These are phyloP conservation scores for Armadillidium nasatum DNA, from an alignment of 1,140 invertebrate species.

Conservation along the genomic window DNA sequence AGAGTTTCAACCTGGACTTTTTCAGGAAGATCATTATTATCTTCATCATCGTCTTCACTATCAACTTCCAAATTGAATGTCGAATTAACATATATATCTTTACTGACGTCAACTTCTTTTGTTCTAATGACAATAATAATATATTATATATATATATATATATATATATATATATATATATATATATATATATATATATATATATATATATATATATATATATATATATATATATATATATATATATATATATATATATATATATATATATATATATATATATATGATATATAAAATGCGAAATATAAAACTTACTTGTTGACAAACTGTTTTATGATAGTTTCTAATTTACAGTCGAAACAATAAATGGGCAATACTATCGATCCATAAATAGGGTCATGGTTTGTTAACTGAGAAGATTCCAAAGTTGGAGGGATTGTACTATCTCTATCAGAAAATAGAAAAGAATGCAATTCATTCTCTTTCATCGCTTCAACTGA, in stretches of 20 bases:
- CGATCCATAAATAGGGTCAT: background rate
- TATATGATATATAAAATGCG: too few species aligned
- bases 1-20: background rate
- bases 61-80: constrained; percentile 46
- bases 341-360: background rate
- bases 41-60: background rate
- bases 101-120: constrained; percentile 23
- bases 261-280: too few species aligned
- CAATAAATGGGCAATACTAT: background rate
- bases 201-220: too few species aligned
- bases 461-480: constrained; percentile 27
- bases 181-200: too few species aligned
- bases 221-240: too few species aligned
- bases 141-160: too few species aligned
- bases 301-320: background rate
- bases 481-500: constrained; percentile 32
- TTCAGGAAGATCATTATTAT: background rate
- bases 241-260: too few species aligned
- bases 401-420: background rate
- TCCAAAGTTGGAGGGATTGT: background rate
- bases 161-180: too few species aligned
- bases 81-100: constrained; percentile 50
- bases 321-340: background rate
- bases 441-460: constrained; percentile 28
- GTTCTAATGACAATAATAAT: too few species aligned